Evolutionary conservation across 1,140 invertebrate genomes (phyloP).

Genomic region (Vollenhovia emeryi): DNA sequence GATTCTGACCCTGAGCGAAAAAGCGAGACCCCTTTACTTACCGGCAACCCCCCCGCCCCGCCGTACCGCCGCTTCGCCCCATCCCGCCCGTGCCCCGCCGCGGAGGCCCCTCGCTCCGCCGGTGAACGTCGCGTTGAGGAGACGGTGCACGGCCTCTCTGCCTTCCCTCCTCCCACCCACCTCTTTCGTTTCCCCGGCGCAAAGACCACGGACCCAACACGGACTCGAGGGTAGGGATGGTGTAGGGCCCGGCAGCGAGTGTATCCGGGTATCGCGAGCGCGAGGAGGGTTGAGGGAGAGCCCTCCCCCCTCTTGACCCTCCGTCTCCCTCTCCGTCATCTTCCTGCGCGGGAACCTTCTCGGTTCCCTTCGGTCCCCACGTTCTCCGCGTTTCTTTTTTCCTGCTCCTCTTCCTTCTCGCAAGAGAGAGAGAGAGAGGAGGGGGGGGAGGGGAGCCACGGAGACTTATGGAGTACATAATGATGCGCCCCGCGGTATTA

Average conservation of each 20-base stretch:
- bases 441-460: neutral
- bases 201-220: constrained; percentile 34
- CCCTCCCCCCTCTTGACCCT: constrained; percentile 41
- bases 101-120: constrained; percentile 20
- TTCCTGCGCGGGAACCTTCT: constrained; percentile 59
- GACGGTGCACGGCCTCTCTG: constrained; percentile 35
- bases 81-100: constrained; percentile 19
- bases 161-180: neutral
- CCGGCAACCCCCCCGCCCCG: constrained; percentile 23
- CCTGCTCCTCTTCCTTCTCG: constrained; percentile 63
- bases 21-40: constrained; percentile 67
- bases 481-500: constrained; percentile 79
- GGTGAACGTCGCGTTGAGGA: constrained; percentile 61
- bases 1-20: constrained; percentile 83
- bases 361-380: constrained; percentile 40
- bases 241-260: constrained; percentile 75
- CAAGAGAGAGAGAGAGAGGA: constrained; percentile 62
- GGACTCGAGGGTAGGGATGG: constrained; percentile 75
- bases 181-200: neutral
- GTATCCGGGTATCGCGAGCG: constrained; percentile 80
- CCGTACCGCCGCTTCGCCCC: constrained; percentile 24
- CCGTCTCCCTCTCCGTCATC: constrained; percentile 37
- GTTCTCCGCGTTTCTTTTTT: constrained; percentile 58
- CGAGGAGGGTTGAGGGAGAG: constrained; percentile 38
- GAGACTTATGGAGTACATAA: constrained; percentile 82